Evolutionary conservation across 2,797 vertebrate species (phyloP).

Genomic region (Gephyroberyx darwinii): DNA sequence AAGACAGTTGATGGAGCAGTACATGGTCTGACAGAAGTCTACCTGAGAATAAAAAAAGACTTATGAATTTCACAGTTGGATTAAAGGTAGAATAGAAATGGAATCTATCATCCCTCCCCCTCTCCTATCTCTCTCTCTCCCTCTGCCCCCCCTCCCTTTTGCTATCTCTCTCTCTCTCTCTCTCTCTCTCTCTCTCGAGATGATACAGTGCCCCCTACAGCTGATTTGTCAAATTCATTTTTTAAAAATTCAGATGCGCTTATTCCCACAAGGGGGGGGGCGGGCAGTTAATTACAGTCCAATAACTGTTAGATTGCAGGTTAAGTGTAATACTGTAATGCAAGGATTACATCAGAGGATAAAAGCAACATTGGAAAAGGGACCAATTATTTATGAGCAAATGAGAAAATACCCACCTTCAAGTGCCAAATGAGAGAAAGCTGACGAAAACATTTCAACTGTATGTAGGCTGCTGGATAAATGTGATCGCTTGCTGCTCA

Average conservation of each 20-base stretch:
- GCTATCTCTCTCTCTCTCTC: slow-evolving; percentile 17
- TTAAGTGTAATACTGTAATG: not conserved
- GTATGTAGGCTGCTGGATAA: slow-evolving; percentile 1
- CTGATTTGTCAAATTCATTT: slow-evolving; percentile 14
- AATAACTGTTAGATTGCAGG: not conserved
- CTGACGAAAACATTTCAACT: too few relatives aligned
- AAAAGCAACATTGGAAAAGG: not conserved
- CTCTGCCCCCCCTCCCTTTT: slow-evolving; percentile 15
- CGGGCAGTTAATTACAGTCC: slow-evolving; percentile 6
- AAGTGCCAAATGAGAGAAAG: not conserved
- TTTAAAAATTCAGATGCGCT: not conserved
- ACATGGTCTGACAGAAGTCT: slow-evolving; percentile 52
- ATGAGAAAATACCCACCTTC: not conserved
- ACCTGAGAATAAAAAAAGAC: slow-evolving; percentile 62
- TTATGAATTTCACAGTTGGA: slow-evolving; percentile 80
- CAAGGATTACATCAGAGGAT: slow-evolving; percentile 6
- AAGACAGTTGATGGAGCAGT: slow-evolving; percentile 63
- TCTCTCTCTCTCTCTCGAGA: slow-evolving; percentile 15
- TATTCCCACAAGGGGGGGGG: not conserved
- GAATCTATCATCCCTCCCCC: slow-evolving; percentile 64
- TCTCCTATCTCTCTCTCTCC: slow-evolving; percentile 8
- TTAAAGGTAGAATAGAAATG: slow-evolving; percentile 78
- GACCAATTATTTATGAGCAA: not conserved
- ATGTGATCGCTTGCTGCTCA: not conserved
- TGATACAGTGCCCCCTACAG: slow-evolving; percentile 75